These are phyloP conservation scores for Oreochromis niloticus DNA, from an alignment of 2,113 vertebrate species.

Conservation along the genomic window DNA sequence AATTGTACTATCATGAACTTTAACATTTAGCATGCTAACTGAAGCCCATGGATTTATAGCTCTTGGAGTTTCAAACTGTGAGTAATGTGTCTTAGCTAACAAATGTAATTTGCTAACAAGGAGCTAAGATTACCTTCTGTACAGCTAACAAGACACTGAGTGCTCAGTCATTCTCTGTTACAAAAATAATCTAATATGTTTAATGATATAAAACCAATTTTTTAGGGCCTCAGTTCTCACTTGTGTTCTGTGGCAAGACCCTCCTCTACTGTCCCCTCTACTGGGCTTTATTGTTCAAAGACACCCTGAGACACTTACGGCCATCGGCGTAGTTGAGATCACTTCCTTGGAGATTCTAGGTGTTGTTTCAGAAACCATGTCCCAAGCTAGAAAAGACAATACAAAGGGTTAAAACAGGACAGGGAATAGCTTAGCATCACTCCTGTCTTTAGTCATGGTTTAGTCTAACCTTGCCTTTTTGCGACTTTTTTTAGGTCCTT, in stretches of 20 bases:
- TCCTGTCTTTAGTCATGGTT: not conserved
- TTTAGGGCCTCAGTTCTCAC: not conserved
- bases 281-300: not conserved
- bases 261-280: not conserved
- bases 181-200: not conserved
- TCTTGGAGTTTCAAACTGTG: not conserved
- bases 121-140: not conserved
- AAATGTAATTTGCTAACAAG: not conserved
- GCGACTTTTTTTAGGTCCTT: not conserved
- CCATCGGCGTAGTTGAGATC: constrained; percentile 31
- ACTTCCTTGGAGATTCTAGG: constrained; percentile 25
- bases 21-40: not conserved
- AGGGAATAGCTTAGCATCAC: not conserved
- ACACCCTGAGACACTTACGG: constrained; percentile 44
- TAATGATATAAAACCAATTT: not conserved
- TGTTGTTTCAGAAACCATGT: constrained; percentile 37
- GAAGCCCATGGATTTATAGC: not conserved
- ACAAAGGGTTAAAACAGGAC: not conserved
- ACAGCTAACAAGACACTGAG: not conserved
- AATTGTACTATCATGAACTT: not conserved
- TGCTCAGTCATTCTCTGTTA: not conserved
- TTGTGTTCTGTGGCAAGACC: not conserved
- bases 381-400: constrained; percentile 49
- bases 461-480: not conserved
- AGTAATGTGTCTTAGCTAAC: not conserved